Base-by-base conservation (phyloP, 2,797 vertebrate genomes). In the Centropyge bicolor region DNA sequence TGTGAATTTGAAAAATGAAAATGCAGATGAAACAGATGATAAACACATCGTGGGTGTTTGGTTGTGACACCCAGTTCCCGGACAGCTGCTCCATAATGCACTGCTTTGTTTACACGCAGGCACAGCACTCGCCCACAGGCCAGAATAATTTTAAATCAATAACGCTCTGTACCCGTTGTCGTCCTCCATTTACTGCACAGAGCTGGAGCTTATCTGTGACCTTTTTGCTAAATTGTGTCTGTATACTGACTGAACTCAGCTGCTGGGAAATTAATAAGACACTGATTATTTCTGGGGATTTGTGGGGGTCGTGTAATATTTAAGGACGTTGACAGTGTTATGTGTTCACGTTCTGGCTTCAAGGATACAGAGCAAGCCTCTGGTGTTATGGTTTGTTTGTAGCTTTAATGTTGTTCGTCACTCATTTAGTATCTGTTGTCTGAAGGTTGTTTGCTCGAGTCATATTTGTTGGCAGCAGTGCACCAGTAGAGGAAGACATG, bases 91-190 rank as follows among this genome's bases (percentile, higher is more conserved):
- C 1, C 62, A 45, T 35, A 52, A n/a, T 52, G 55, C 40, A n/a
- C 17, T 27, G 24, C 20, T 19, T 20, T 72, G 54, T 56, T 66
- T 46, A 52, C 62, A 52, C 46, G 54, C 38, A 59, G 41, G 27
- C 2, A 31, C 40, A 36, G 11, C 40, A 35, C 17, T 43, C n/a
- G 24, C 54, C 45, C 3, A 0, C 52, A 38, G 69, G 62, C 48
- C 66, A 45, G 38, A 17, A 0, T n/a, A 31, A 31, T 52, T 54
- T 49, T 5, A 17, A 17, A 45, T 43, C 1, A 31, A 38, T 40
- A 19, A 43, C 11, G 8, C 13, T 52, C 35, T 31, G 10, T 46
- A n/a, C 20, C 31, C 19, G 10, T 68, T 62, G 31, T 68, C 13
- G 38, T 40, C 8, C n/a, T 48, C 27, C 24, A 27, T 61, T 24